These are phyloP conservation scores for Crotalus helleri DNA, from an alignment of 2,113 vertebrate genomes.

Conservation along the genomic window DNA sequence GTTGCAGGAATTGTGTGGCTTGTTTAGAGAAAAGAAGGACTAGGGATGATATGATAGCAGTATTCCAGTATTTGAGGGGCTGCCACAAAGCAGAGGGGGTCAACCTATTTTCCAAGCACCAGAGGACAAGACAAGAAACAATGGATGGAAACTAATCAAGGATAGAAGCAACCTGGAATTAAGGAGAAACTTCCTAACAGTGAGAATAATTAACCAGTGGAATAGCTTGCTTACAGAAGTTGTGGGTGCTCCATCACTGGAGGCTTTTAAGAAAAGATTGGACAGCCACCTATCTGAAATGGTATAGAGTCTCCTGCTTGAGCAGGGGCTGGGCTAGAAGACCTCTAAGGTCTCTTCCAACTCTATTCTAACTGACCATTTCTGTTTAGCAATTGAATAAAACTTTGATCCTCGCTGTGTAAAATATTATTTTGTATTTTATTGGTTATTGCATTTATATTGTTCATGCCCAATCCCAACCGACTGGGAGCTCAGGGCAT, in stretches of 20 bases:
- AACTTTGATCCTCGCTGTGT: background rate
- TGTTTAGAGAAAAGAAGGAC: background rate
- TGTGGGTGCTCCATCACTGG: background rate
- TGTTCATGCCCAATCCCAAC: background rate
- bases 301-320: background rate
- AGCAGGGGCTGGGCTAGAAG: background rate
- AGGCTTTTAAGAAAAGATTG: background rate
- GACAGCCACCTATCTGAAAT: background rate
- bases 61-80: background rate
- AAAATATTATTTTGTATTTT: background rate
- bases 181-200: background rate
- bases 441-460: background rate
- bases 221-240: background rate
- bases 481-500: background rate
- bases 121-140: background rate
- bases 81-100: background rate
- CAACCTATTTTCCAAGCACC: background rate
- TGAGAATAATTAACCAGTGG: background rate
- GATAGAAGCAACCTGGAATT: background rate
- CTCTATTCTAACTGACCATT: background rate
- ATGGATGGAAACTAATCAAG: background rate
- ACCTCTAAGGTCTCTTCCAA: background rate
- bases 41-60: background rate
- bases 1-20: background rate
- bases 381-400: background rate